These are phyloP conservation scores for Geotria australis DNA, from an alignment of 2,797 vertebrate species.

Conservation along the genomic window DNA sequence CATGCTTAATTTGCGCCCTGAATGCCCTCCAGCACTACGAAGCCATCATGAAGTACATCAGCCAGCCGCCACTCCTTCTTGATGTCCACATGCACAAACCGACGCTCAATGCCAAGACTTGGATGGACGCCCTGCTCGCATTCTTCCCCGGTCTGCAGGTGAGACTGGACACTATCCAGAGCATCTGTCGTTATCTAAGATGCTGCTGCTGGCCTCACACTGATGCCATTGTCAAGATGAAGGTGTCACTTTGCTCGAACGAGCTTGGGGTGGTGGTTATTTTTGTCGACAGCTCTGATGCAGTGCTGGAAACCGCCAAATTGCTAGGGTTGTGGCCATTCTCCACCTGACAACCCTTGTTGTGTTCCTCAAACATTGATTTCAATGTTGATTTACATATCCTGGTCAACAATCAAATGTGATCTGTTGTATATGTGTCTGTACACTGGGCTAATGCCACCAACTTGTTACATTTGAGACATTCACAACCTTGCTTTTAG, in stretches of 20 bases:
- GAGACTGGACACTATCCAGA: background rate
- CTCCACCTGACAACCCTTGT: too few relatives aligned
- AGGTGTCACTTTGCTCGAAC: background rate
- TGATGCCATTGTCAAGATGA: background rate
- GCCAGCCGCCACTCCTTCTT: conserved; percentile 32
- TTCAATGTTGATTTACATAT: too few relatives aligned
- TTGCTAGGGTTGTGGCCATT: too few relatives aligned
- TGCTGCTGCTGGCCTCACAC: too few relatives aligned
- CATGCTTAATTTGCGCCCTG: too few relatives aligned
- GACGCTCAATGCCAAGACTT: conserved; percentile 28
- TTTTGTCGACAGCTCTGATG: background rate
- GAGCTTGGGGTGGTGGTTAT: background rate
- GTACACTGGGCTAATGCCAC: too few relatives aligned
- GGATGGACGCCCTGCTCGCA: conserved; percentile 40
- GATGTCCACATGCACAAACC: conserved; percentile 51
- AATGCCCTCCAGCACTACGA: conserved; percentile 23
- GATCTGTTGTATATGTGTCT: background rate
- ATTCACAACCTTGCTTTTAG: too few relatives aligned
- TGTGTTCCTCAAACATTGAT: too few relatives aligned
- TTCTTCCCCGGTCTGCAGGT: conserved; percentile 44
- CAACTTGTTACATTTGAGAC: too few relatives aligned
- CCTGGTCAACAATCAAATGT: background rate
- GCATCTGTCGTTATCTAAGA: too few relatives aligned
- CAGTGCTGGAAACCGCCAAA: background rate
- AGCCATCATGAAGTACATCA: conserved; percentile 48